A percentile compares a stretch with the other conserved stretches of the same genome.
phyloP scores from a whole-genome alignment of 2,113 vertebrate genomes.

The Globicephala melas region DNA sequence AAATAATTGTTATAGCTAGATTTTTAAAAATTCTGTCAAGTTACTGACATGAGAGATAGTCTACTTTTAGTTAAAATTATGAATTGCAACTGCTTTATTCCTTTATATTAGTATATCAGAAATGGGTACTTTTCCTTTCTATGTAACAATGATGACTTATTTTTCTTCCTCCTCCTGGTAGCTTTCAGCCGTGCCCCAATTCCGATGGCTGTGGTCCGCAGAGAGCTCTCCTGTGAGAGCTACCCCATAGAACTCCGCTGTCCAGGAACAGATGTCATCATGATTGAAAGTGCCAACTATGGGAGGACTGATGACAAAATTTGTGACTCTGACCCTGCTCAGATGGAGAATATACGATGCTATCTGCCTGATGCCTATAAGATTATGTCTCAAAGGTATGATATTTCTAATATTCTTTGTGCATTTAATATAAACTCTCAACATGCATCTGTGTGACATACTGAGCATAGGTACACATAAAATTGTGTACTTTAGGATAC shows the following conservation, averaged over 20 bases:
- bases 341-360: constrained; percentile 99
- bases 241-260: constrained; percentile 99
- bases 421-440: background rate
- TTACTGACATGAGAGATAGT: background rate
- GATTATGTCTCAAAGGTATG: constrained; percentile 99
- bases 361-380: constrained; percentile 99
- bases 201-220: constrained; percentile 97
- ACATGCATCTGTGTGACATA: background rate
- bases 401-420: constrained; percentile 29
- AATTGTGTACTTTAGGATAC: background rate
- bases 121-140: background rate
- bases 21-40: background rate
- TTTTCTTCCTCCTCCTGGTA: constrained; percentile 70
- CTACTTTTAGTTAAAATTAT: background rate
- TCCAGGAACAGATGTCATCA: constrained; percentile 98
- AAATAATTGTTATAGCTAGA: background rate
- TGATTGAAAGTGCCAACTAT: constrained; percentile 99
- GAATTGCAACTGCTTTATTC: background rate
- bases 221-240: constrained; percentile 97
- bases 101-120: background rate
- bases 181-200: constrained; percentile 97
- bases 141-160: background rate
- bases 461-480: background rate
- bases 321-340: constrained; percentile 97
- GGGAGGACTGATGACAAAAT: constrained; percentile 99